phyloP scores from a whole-genome alignment of 2,113 vertebrate species.

The Anthoscopus minutus region DNA sequence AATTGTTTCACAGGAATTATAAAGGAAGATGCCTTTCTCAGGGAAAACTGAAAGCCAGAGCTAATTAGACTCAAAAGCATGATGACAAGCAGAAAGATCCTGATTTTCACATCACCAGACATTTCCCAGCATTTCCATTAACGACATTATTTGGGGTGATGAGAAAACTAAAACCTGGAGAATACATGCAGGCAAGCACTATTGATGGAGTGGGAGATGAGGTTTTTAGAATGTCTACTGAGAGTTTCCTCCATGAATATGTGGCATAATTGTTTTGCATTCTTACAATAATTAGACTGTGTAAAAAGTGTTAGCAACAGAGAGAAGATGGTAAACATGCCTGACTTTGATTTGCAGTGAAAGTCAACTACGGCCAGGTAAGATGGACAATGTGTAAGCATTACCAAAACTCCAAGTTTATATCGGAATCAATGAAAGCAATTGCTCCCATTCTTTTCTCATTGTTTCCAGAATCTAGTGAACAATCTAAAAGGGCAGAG shows the following conservation, averaged over 20 bases:
- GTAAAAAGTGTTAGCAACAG: neutral
- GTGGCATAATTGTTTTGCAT: neutral
- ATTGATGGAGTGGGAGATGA: neutral
- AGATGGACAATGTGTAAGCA: neutral
- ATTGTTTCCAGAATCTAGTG: neutral
- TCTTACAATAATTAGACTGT: neutral
- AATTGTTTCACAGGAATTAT: neutral
- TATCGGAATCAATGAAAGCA: neutral
- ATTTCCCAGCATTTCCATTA: neutral
- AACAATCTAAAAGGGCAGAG: neutral
- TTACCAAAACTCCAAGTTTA: neutral
- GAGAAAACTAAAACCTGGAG: neutral
- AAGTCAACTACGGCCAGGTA: neutral
- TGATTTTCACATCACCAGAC: neutral
- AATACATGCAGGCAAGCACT: neutral
- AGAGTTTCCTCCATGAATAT: neutral
- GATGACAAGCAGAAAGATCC: neutral
- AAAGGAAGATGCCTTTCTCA: neutral
- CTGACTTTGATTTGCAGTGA: neutral
- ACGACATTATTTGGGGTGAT: neutral
- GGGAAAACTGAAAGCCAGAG: neutral
- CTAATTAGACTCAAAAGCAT: slow-evolving; percentile 9
- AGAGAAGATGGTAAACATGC: neutral
- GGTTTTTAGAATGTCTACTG: neutral
- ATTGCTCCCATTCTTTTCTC: neutral